Base-by-base conservation (phyloP, 2,888 invertebrate species). In the Oxycera nigricornis region DNA sequence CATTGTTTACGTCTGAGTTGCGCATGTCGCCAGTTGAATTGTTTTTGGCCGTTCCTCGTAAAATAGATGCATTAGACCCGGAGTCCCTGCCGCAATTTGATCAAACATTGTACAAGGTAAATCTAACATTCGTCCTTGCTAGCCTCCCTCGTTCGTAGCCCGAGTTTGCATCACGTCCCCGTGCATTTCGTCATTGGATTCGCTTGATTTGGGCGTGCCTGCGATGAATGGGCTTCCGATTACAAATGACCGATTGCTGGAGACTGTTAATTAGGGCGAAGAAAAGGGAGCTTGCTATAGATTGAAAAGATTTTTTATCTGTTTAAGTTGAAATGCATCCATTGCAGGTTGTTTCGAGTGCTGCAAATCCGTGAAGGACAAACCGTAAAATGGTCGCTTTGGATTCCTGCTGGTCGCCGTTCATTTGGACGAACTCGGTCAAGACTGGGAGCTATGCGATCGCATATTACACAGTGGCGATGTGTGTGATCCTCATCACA, bases 331-430 rank as follows among this genome's bases (percentile, higher is more conserved):
- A 35, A 35, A 35, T 46, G 14, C 14, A 46, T 46, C 46, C 11
- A 14, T 46, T 46, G 46, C 14, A 46, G 46, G 2, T 46, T 14
- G 46, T 46, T 14, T n/a, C 14, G 2, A 46, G 46, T 46, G 46
- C 14, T 7, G 11, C 11, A 35, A 46, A 46, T 46, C 46, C 14
- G 46, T 46, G 46, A 46, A 46, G 17, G n/a, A n/a, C n/a, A n/a
- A 14, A 3, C 6, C 46, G 17, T 2, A 59, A 83, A 81, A 94
- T 94, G 93, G 90, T 90, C 22, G 83, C 92, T 14, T 81, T 95
- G 73, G 87, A 90, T 80, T 91, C 94, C 0, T 95, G 94, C 83
- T 95, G 95, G 95, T 93, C 94, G 4, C 95, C 95, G 75, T 93
- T 92, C 80, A 91, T 95, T 80, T 95, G 94, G 93, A 91, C 92